Conservation (phyloP, 2,797 vertebrate genomes). For the Gadopsis marmoratus region DNA sequence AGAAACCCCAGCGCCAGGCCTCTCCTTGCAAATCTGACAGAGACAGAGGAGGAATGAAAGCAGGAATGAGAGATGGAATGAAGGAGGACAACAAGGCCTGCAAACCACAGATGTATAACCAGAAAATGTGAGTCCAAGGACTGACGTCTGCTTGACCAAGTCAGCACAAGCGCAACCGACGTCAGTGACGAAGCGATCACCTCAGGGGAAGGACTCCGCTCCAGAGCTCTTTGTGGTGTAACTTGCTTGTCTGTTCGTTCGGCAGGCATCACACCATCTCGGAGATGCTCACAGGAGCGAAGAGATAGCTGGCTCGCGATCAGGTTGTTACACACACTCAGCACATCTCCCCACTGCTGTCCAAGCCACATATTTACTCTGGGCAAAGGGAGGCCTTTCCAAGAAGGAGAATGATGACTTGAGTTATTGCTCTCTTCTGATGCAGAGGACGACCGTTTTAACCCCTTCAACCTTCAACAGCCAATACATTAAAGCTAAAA, state of each 20-base stretch:
- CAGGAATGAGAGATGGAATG: slow-evolving; percentile 36
- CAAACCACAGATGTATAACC: slow-evolving; percentile 36
- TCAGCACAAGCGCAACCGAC: background rate
- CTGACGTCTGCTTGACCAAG: slow-evolving; percentile 18
- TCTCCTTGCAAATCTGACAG: slow-evolving; percentile 42
- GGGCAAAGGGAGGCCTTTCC: slow-evolving; percentile 36
- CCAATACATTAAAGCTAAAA: slow-evolving; percentile 22
- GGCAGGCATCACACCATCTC: slow-evolving; percentile 50
- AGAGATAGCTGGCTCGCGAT: slow-evolving; percentile 50
- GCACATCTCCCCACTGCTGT: slow-evolving; percentile 49
- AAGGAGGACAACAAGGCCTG: slow-evolving; percentile 36
- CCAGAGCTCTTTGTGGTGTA: slow-evolving; percentile 50
- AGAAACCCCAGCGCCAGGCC: slow-evolving; percentile 37
- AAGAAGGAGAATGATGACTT: slow-evolving; percentile 27
- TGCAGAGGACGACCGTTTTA: slow-evolving; percentile 12
- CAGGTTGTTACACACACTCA: slow-evolving; percentile 38
- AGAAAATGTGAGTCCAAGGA: slow-evolving; percentile 8
- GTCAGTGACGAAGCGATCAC: slow-evolving; percentile 20
- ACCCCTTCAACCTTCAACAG: slow-evolving; percentile 20
- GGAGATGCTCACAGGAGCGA: slow-evolving; percentile 22
- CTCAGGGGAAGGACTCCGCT: slow-evolving; percentile 28
- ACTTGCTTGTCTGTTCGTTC: slow-evolving; percentile 57
- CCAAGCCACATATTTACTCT: slow-evolving; percentile 57
- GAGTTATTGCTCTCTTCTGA: slow-evolving; percentile 30
- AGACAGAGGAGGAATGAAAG: slow-evolving; percentile 34